Conservation (phyloP, 2,113 vertebrate species). For the Eulacestoma nigropectus region DNA sequence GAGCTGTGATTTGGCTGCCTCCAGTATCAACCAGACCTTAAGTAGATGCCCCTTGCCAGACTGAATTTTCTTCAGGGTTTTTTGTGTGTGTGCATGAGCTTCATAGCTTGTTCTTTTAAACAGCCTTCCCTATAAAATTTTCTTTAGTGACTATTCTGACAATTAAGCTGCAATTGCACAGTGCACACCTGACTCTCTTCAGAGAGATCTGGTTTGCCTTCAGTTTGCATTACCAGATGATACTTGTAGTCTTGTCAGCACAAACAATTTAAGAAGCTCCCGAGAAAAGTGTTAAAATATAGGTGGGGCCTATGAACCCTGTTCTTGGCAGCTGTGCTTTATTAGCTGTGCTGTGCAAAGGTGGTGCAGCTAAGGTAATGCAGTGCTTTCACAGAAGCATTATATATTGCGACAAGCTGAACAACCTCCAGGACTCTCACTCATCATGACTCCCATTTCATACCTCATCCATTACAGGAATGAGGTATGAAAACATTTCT, state of each 20-base stretch:
- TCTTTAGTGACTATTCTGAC: not conserved
- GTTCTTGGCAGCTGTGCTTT: conserved; percentile 6
- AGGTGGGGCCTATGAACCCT: conserved; percentile 10
- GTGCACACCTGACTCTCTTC: not conserved
- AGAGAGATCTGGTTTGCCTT: not conserved
- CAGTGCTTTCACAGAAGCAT: not conserved
- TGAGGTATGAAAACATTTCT: conserved; percentile 22
- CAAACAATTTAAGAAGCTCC: not conserved
- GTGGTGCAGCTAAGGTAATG: not conserved
- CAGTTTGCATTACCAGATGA: not conserved
- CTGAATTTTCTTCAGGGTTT: not conserved
- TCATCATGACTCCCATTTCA: conserved; percentile 9
- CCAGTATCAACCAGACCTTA: not conserved
- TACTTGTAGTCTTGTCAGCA: conserved; percentile 17
- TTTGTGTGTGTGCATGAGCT: not conserved
- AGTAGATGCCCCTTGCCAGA: not conserved
- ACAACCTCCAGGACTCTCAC: conserved; percentile 26
- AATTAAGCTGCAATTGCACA: not conserved
- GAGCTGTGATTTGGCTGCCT: not conserved
- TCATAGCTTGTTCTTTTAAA: not conserved
- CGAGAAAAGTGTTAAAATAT: conserved; percentile 13
- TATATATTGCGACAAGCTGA: conserved; percentile 2
- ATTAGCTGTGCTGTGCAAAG: not conserved
- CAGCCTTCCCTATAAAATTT: not conserved
- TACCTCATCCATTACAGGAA: conserved; percentile 16